Evolutionary conservation across 1,140 invertebrate genomes (phyloP), one percentile per base, ranked within the genome.

Genomic region (Brachionus sp.): DNA sequence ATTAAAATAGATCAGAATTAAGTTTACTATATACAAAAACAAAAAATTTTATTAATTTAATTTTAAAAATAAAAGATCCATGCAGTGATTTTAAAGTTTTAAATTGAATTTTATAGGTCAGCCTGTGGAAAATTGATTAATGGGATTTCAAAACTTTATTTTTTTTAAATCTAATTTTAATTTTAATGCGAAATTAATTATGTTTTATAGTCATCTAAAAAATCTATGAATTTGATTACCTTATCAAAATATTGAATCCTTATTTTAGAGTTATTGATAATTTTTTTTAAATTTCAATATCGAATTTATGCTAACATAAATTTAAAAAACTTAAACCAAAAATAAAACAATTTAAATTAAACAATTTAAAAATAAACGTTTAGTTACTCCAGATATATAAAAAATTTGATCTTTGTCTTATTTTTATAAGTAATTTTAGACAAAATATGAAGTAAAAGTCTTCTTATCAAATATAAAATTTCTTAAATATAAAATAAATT

Each of bases 21-120:
- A 57, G 50, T 73, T 42, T 70, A 37, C 39, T 37, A 70, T 70
- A 16, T 16, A 29, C 29, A 29, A 29, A 5, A 29, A 29, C 33
- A 50, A 57, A 78, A 80, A 68, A 37, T 68, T 25, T 44, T 13
- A 12, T 16, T 46, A 46, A 86, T 86, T 87, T 87, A 90, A 89
- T 87, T 80, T 68, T 86, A 83, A 6, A 88, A 89, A 84, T 53
- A 84, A 84, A 25, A 83, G 83, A 82, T 89, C 86, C 62, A 57
- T n/a, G 50, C 50, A 19, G 19, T 57, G 10, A 23, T 57, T 53
- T 7, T 23, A 57, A 16, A 57, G 5, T 19, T 9, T 19, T 25
- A 16, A 19, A 16, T 9, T 23, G 6, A 13, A 19, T 57, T 57
- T 57, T 19, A 57, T 57, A 23, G 50, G 50, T 57, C 50, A 23